Conservation (phyloP, 2,797 vertebrate species). For the Paguma larvata region DNA sequence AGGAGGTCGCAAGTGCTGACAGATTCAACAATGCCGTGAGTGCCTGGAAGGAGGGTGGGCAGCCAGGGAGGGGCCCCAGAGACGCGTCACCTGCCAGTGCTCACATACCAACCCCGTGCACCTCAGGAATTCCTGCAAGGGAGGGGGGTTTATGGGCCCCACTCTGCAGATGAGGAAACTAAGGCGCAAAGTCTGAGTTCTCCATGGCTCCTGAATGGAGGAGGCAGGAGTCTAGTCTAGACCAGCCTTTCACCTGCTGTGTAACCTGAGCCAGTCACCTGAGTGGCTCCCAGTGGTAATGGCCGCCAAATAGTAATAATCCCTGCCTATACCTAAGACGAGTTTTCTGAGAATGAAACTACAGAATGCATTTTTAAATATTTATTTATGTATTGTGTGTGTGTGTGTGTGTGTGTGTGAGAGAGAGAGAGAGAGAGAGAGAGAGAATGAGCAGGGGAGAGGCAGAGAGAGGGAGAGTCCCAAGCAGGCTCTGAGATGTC, state of each 20-base stretch:
- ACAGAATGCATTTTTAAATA: background rate
- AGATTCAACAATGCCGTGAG: conserved; percentile 90
- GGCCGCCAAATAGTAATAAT: background rate
- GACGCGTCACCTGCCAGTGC: background rate
- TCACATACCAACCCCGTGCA: background rate
- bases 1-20: conserved; percentile 82
- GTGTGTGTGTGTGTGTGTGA: no score
- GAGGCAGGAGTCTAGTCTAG: conserved; percentile 86
- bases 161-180: background rate
- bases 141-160: no score
- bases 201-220: background rate
- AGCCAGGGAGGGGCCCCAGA: background rate
- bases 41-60: background rate
- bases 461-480: no score
- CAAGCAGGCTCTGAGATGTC: no score
- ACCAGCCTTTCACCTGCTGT: background rate
- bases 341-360: background rate
- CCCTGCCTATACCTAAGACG: background rate
- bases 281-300: background rate
- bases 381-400: no score
- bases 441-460: no score
- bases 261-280: background rate
- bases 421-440: no score
- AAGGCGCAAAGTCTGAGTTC: background rate
- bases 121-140: background rate